Conservation (phyloP, 2,113 vertebrate species). For the Promerops cafer region DNA sequence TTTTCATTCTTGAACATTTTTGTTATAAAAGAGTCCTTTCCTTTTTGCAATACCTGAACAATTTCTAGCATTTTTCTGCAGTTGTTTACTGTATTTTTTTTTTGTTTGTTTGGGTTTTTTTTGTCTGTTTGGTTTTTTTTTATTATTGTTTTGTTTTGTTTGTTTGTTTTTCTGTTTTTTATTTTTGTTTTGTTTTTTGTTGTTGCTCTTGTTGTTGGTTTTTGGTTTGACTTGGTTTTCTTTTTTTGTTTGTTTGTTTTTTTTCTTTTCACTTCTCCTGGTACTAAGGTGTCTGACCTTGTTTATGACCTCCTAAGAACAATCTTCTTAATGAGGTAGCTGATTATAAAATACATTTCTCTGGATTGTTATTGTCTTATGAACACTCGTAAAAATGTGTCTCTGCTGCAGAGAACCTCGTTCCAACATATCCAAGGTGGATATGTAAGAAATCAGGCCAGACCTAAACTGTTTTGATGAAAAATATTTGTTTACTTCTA, state of each 20-base stretch:
- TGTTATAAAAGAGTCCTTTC: neutral
- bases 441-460: neutral
- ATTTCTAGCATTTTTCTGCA: neutral
- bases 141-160: neutral
- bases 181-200: neutral
- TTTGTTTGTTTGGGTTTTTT: neutral
- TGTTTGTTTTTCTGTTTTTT: neutral
- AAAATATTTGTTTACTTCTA: neutral
- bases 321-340: neutral
- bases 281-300: neutral
- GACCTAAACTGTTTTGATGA: neutral
- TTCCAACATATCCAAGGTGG: neutral
- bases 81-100: accelerated
- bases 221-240: neutral
- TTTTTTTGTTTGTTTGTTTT: neutral
- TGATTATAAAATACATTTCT: neutral
- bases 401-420: neutral
- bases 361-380: neutral
- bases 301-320: neutral
- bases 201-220: neutral
- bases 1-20: neutral
- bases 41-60: neutral
- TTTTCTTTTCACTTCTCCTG: no score
- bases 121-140: accelerated
- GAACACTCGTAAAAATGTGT: neutral